These are phyloP conservation scores for Parnassius glacialis DNA, from an alignment of 2,888 invertebrate species.

Conservation along the genomic window DNA sequence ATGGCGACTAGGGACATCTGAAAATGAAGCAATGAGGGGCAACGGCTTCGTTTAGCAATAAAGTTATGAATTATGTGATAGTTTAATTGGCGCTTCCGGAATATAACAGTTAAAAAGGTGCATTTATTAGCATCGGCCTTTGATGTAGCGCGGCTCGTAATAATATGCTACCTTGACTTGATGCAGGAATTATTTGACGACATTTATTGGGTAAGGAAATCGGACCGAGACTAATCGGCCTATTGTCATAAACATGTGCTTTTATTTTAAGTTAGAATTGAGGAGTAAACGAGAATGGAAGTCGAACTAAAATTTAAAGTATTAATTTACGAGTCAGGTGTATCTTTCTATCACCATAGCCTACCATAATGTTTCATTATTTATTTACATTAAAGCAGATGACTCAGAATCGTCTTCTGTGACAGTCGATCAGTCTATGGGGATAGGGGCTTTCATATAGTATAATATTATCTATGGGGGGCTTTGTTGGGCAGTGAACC, in stretches of 20 bases:
- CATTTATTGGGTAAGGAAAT: not conserved
- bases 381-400: too few species aligned
- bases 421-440: too few species aligned
- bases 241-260: not conserved
- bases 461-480: too few species aligned
- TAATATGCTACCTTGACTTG: conserved; percentile 45
- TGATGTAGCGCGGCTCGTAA: conserved; percentile 52
- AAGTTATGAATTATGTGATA: conserved; percentile 70
- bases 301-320: too few species aligned
- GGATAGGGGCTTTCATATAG: too few species aligned
- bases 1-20: conserved; percentile 24
- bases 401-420: too few species aligned
- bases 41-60: conserved; percentile 48
- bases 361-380: too few species aligned
- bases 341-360: too few species aligned
- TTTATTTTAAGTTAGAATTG: too few species aligned
- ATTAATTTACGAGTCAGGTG: too few species aligned
- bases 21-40: conserved; percentile 40
- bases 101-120: conserved; percentile 43
- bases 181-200: conserved; percentile 35
- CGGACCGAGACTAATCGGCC: conserved; percentile 14
- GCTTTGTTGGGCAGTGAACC: too few species aligned
- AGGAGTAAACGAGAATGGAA: too few species aligned
- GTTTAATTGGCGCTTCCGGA: conserved; percentile 67
- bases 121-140: conserved; percentile 49